phyloP scores from a whole-genome alignment of 2,888 invertebrate genomes.

The Gisinianus flammeolus region DNA sequence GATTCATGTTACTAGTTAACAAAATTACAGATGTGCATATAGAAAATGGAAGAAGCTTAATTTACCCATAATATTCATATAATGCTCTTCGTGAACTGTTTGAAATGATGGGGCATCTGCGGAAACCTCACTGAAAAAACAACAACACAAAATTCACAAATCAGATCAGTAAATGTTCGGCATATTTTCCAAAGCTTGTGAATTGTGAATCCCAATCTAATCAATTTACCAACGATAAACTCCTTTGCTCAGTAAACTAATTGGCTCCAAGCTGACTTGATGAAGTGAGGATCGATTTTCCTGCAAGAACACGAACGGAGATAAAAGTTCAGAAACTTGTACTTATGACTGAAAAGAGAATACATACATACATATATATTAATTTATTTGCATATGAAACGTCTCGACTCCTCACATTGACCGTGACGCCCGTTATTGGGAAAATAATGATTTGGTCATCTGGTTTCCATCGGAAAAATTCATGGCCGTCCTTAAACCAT shows the following conservation, averaged over 20 bases:
- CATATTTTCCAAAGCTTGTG: too few relatives aligned
- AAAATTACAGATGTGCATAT: too few relatives aligned
- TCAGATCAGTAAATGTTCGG: not conserved
- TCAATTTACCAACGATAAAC: conserved; percentile 50
- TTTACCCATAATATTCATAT: conserved; percentile 57
- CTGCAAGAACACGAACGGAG: conserved; percentile 37
- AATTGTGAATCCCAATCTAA: not conserved
- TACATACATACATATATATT: too few relatives aligned
- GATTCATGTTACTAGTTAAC: not conserved
- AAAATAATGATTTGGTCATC: conserved; percentile 53
- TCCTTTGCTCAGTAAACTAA: conserved; percentile 51
- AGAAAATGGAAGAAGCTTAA: not conserved
- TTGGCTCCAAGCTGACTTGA: conserved; percentile 48
- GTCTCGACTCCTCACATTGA: conserved; percentile 54
- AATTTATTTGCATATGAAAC: too few relatives aligned
- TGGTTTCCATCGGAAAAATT: conserved; percentile 57
- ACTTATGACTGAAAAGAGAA: not conserved
- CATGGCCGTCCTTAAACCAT: conserved; percentile 58
- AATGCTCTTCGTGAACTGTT: conserved; percentile 55
- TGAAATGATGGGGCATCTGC: conserved; percentile 59
- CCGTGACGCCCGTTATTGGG: conserved; percentile 51
- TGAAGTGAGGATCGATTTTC: conserved; percentile 50
- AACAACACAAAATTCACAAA: not conserved
- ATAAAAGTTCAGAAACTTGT: not conserved
- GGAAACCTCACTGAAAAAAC: conserved; percentile 50